Base-by-base conservation (phyloP, 2,888 invertebrate genomes). In the Acanthosepion esculentum region DNA sequence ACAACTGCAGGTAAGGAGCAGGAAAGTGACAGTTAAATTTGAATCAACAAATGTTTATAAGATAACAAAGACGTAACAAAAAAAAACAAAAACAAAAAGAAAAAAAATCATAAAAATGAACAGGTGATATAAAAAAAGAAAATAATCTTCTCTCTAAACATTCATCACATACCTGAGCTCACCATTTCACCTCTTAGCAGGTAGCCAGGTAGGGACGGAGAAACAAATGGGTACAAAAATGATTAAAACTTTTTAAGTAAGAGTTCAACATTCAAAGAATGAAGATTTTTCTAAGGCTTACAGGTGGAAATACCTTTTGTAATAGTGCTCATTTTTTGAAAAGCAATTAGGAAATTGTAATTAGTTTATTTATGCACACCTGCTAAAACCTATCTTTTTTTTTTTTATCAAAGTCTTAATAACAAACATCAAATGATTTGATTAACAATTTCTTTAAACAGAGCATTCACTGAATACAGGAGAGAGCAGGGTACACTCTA, bases 171-270 rank as follows among this genome's bases (percentile, higher is more conserved):
- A 78, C n/a, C 78, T 78, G n/a, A 78, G 78, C 10, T 78, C 33
- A 15, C 15, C 78, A 78, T 78, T 78, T 78, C 78, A 78, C 78
- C 78, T 78, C 15, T 4, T 12, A 78, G n/a, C 78, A 78, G 78
- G n/a, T 23, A 78, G n/a, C 78, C n/a, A 18, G 78, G 78, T n/a
- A 78, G n/a, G 78, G n/a, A 78, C 64, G 10, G 29, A 53, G 91
- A 95, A 48, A 94, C 41, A 78, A 26, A 93, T 78, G 78, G 78
- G 7, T 78, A 78, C 7, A 26, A 78, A 78, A 78, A 78, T 29
- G 7, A 78, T 29, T 78, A n/a, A 78, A 78, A 55, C 55, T 18
- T 55, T 55, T 2, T 18, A 55, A 29, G 6, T 29, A 8, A 23
- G 26, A 78, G 6, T 29, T 78, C 78, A n/a, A 33, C 0, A 78